Evolutionary conservation across 2,113 vertebrate species (phyloP).

Genomic region (Actenoides lindsayi): DNA sequence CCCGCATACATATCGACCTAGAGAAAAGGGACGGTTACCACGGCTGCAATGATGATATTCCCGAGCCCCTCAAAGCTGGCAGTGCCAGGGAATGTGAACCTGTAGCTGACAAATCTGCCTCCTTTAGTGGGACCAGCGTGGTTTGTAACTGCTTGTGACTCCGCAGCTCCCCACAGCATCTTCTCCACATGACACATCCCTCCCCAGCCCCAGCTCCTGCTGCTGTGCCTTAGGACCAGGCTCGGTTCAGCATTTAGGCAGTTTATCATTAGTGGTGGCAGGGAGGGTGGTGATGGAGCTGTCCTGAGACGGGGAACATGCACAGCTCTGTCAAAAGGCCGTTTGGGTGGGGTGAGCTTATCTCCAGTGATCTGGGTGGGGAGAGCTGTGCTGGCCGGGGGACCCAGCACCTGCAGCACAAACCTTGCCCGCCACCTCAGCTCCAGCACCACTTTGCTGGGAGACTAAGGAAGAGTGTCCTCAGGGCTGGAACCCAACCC

Average conservation of each 20-base stretch:
- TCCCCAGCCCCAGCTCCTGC: neutral
- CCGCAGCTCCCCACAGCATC: rapidly evolving
- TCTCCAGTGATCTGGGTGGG: neutral
- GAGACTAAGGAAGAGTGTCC: neutral
- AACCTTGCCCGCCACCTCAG: rapidly evolving
- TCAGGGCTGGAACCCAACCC: neutral
- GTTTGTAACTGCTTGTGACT: rapidly evolving
- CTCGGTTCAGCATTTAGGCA: rapidly evolving
- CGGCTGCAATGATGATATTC: rapidly evolving
- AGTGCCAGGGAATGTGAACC: rapidly evolving
- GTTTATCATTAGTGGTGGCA: rapidly evolving
- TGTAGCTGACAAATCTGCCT: rapidly evolving
- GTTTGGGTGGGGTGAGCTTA: neutral
- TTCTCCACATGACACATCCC: rapidly evolving
- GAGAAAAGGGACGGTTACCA: neutral
- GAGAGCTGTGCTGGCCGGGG: neutral
- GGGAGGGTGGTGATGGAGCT: neutral
- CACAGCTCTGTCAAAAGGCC: neutral
- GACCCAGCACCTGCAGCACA: rapidly evolving
- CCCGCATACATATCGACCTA: slow-evolving; percentile 98
- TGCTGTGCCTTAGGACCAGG: neutral
- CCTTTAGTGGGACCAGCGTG: neutral
- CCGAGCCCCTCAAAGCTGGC: neutral
- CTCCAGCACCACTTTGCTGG: neutral
- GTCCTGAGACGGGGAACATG: rapidly evolving